phyloP scores from a whole-genome alignment of 2,113 vertebrate genomes.

The Lepus europaeus region DNA sequence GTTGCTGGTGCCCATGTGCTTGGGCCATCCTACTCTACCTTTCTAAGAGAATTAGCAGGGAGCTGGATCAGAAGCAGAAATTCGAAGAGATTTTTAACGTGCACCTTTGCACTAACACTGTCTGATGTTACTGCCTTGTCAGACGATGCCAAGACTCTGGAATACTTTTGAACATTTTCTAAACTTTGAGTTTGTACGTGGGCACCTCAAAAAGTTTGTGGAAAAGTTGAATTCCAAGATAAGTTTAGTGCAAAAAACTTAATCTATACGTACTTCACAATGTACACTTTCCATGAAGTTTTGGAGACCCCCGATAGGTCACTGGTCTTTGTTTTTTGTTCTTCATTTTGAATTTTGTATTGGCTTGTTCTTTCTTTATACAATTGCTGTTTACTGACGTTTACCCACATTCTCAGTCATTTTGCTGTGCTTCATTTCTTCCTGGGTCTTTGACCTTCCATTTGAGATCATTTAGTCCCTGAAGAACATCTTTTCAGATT shows the following conservation, averaged over 20 bases:
- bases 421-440: slow-evolving; percentile 24
- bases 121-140: neutral
- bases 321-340: slow-evolving; percentile 36
- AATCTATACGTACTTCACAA: no score
- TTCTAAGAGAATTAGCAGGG: no score
- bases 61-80: no score
- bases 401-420: neutral
- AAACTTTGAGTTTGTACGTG: neutral
- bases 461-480: neutral
- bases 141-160: neutral
- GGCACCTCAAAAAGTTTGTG: no score
- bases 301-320: no score
- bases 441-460: neutral
- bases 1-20: no score
- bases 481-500: slow-evolving; percentile 38
- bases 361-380: neutral
- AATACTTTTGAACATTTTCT: neutral
- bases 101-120: neutral
- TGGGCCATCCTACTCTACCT: no score
- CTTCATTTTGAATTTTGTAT: neutral
- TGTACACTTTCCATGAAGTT: no score
- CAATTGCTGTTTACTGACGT: neutral
- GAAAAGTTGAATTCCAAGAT: no score
- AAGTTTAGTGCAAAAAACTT: no score
- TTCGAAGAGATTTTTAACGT: neutral